Base-by-base conservation (phyloP, 2,797 vertebrate genomes). In the Morus bassanus region DNA sequence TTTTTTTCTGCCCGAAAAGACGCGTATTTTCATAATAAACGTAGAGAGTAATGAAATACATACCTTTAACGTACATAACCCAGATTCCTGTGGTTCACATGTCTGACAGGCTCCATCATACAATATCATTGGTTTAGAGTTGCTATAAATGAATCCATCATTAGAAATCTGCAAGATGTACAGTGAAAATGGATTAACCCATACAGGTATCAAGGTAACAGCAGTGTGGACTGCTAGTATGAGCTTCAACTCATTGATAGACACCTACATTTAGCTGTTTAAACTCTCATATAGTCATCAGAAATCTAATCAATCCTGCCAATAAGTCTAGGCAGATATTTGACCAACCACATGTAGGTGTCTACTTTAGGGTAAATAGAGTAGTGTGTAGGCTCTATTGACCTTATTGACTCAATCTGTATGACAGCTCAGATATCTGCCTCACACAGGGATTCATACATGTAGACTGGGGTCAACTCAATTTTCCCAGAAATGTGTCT, bases 81-180 rank as follows among this genome's bases (percentile, higher is more conserved):
- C 98, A 22, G 98, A 98, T 22, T 97, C 69, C 77, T 94, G 78
- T 68, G 97, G 90, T 87, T 97, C 98, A 97, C 99, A 99, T 60
- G 92, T 96, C 96, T 99, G 99, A 93, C 99, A 99, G 74, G 97
- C 97, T 51, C 98, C 98, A 54, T 99, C 98, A 75, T 98, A 99
- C 53, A 99, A 74, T 9, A 98, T 98, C 88, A 99, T 95, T 50
- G 98, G 98, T 98, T 99, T 99, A 96, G 98, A 96, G 81, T 99
- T 99, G 91, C 99, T 99, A 97, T 98, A 99, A 94, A 97, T 97
- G 85, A 99, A 98, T 77, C 99, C 99, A 72, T 99, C 99, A 74
- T 99, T 99, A 91, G 99, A 99, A 80, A 99, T 98, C 99, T 99
- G 98, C 64, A 94, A 96, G 16, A 93, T 45, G 23, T 35, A 96